phyloP scores from a whole-genome alignment of 37 sponge, comb jelly and placozoan genomes.

The Hexactinellida sp. region DNA sequence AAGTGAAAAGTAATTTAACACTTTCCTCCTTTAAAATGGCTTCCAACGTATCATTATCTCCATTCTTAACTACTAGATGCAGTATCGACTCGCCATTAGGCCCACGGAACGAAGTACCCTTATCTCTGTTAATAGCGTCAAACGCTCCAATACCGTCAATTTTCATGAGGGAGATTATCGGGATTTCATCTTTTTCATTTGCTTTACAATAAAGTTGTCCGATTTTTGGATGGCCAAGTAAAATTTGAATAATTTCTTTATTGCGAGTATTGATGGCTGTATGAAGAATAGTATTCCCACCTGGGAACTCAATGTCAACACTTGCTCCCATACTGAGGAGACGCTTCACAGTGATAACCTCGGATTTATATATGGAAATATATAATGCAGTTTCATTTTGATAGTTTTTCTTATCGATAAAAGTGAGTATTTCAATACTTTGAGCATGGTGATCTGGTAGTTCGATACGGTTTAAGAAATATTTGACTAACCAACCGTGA shows the following conservation, averaged over 20 bases:
- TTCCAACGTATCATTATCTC: neutral
- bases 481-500: neutral
- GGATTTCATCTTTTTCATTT: neutral
- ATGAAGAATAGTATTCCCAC: neutral
- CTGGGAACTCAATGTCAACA: neutral
- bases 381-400: neutral
- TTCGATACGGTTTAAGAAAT: neutral
- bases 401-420: neutral
- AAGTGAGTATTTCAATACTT: neutral
- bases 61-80: neutral
- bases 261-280: neutral
- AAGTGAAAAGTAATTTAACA: neutral
- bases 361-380: neutral
- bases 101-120: neutral
- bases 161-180: neutral
- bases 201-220: neutral
- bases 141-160: neutral
- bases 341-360: neutral
- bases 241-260: neutral
- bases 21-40: neutral
- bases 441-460: neutral
- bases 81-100: neutral
- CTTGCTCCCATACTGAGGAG: neutral
- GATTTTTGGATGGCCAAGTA: neutral
- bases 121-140: neutral